phyloP scores from a whole-genome alignment of 1,140 invertebrate species.

The Cyclargus thomasi region DNA sequence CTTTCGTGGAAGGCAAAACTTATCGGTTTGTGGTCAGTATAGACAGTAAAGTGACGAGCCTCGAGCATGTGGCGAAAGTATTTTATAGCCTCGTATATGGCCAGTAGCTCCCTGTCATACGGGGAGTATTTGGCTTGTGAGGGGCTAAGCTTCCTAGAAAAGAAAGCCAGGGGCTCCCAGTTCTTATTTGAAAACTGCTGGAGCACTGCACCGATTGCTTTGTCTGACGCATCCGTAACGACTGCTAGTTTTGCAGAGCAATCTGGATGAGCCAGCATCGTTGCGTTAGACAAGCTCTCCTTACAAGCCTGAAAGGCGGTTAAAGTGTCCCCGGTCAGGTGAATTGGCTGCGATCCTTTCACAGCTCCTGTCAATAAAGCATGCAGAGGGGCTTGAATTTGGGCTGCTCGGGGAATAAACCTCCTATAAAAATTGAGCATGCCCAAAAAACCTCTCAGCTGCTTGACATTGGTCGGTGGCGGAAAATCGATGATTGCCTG shows the following conservation, averaged over 20 bases:
- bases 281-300: conserved; percentile 2
- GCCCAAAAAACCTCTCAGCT: too few relatives aligned
- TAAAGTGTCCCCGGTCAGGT: neutral
- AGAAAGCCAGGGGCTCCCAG: neutral
- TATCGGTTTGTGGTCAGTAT: conserved; percentile 5
- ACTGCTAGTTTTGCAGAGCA: neutral
- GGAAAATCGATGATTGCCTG: neutral
- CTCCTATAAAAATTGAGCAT: too few relatives aligned
- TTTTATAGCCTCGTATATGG: neutral
- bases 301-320: neutral
- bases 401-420: too few relatives aligned
- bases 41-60: neutral
- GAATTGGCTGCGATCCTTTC: neutral
- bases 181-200: neutral
- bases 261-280: neutral
- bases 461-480: too few relatives aligned
- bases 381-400: conserved; percentile 2
- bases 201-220: neutral
- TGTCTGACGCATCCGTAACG: neutral
- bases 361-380: neutral
- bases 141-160: neutral
- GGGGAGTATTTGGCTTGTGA: neutral
- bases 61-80: neutral
- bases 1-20: neutral
- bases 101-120: neutral